Evolutionary conservation across 2,888 invertebrate genomes (phyloP), one percentile per base, ranked within the genome.

Genomic region (Tetropium fuscum): DNA sequence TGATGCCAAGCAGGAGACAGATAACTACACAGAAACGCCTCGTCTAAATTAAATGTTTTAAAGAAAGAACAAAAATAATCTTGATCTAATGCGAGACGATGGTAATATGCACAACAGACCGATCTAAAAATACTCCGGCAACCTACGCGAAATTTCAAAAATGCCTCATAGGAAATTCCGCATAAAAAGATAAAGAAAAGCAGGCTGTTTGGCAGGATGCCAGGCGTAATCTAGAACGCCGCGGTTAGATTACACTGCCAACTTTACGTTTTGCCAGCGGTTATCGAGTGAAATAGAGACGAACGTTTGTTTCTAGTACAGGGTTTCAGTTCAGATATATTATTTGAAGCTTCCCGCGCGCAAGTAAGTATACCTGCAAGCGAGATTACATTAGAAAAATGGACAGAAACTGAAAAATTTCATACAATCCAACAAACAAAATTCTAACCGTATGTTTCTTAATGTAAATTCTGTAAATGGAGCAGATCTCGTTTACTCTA

Each of bases 91-190:
- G 10, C 38, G 51, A 51, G 51, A 51, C 51, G 40, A 51, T 51
- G 51, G n/a, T n/a, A n/a, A n/a, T 19, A 34, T 45, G 25, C 18
- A 27, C 40, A 38, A 15, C 22, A 51, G 51, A 40, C 40, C n/a
- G 40, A 6, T 40, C 25, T 25, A 18, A 27, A 51, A 51, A 51
- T 40, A 40, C 22, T 15, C 18, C 13, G 15, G n/a, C 38, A 25
- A 40, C 51, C 51, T 27, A 51, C 51, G 27, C 51, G 40, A 51
- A 44, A 51, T 51, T 40, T 40, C 27, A 38, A 40, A 51, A 38
- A 51, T 51, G 40, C 40, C 27, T 51, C 51, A 51, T 51, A 51
- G 51, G 51, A 51, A 51, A 51, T 51, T 51, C 51, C 51, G 51
- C 27, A 51, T 8, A 51, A 51, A 51, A 51, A 38, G 51, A n/a